Base-by-base conservation (phyloP, 2,113 vertebrate genomes). In the Piaya cayana region DNA sequence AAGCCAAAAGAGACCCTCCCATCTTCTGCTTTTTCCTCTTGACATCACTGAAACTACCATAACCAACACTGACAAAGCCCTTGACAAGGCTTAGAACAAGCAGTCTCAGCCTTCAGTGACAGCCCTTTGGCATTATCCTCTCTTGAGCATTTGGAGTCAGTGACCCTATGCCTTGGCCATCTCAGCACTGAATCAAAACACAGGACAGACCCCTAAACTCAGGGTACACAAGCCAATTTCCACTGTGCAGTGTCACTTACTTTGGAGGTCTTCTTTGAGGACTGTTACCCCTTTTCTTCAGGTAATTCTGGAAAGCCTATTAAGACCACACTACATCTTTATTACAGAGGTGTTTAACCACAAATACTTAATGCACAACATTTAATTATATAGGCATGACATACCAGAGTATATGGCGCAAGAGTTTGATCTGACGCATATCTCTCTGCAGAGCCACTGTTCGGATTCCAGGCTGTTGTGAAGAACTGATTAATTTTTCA, bases 401-500 rank as follows among this genome's bases (percentile, higher is more conserved):
- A 32, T 4, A 16, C 7, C 36, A 19, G 37, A 45, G 2, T 8
- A 12, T 15, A 3, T 8, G 23, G 19, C 15, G 22, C 13, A 37
- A 62, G 78, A 50, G 21, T 23, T 49, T n/a, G 5, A 85, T 43
- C 50, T 30, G 20, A 72, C 17, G 8, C 19, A 9, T 82, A 7
- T 7, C 43, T 64, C 49, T 49, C 45, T 58, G n/a, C 79, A 64
- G 58, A 60, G 47, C 9, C 27, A 21, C 37, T 32, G 27, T 84
- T 82, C 30, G 21, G 39, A 42, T 81, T 82, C 60, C 53, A 88
- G 77, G 47, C 29, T 47, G 7, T 56, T 90, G 62, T 42, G 55
- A 69, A 12, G 50, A 39, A 34, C 15, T 93, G 76, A 96, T 94
- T 91, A 94, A 82, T 55, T 94, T 89, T 77, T 94, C 82, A 89